phyloP scores from a whole-genome alignment of 2,888 invertebrate species.

The Coleophora deauratella region DNA sequence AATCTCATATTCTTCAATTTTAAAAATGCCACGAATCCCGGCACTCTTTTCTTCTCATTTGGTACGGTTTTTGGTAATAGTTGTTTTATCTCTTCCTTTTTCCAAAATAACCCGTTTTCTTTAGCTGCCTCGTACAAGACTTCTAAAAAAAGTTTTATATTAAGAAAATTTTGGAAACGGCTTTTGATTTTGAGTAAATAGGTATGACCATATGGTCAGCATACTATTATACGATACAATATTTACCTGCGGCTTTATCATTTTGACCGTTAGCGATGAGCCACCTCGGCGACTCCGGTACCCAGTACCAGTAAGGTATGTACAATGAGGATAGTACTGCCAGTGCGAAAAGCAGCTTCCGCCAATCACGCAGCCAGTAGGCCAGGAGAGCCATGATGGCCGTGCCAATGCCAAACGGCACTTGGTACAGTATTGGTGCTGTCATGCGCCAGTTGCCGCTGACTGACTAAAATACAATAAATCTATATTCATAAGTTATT shows the following conservation, averaged over 20 bases:
- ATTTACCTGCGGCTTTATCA: constrained; percentile 59
- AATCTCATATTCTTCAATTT: constrained; percentile 62
- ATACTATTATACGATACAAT: too few relatives aligned
- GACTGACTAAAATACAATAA: constrained; percentile 49
- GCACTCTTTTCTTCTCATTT: constrained; percentile 18
- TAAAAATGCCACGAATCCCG: constrained; percentile 58
- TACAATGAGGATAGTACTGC: constrained; percentile 66
- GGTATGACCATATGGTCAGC: not conserved
- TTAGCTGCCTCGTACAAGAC: constrained; percentile 39
- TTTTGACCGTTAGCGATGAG: constrained; percentile 69
- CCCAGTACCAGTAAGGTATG: constrained; percentile 57
- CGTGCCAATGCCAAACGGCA: constrained; percentile 77
- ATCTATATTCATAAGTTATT: too few relatives aligned
- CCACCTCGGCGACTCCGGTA: constrained; percentile 79
- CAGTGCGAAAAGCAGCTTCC: constrained; percentile 71
- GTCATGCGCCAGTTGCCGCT: constrained; percentile 76
- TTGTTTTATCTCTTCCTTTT: constrained; percentile 23
- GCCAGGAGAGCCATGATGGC: constrained; percentile 72
- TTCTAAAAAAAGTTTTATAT: constrained; percentile 24
- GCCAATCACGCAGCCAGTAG: constrained; percentile 76
- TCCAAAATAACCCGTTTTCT: constrained; percentile 33
- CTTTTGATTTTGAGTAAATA: not conserved
- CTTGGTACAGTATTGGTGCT: constrained; percentile 76
- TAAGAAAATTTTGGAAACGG: constrained; percentile 6
- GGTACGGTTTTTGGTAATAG: constrained; percentile 21